These are phyloP conservation scores for Ditula angustiorana DNA, from an alignment of 2,888 invertebrate genomes.

Conservation along the genomic window DNA sequence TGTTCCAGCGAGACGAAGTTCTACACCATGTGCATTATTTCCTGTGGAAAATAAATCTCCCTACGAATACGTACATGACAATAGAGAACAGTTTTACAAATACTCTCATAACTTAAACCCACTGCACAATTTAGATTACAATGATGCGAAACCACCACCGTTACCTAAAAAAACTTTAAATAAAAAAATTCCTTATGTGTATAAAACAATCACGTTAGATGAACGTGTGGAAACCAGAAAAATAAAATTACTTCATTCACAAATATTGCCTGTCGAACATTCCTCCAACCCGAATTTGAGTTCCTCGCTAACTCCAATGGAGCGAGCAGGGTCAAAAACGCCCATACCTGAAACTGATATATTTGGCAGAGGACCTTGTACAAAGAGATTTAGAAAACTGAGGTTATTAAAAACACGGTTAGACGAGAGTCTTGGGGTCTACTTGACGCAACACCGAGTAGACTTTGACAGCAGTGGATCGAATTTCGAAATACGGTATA, in stretches of 20 bases:
- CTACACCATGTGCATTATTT: slow-evolving; percentile 79
- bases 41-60: slow-evolving; percentile 69
- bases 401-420: slow-evolving; percentile 88
- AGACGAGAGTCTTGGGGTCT: slow-evolving; percentile 89
- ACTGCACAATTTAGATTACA: slow-evolving; percentile 61
- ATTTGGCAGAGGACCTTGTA: slow-evolving; percentile 85
- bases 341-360: slow-evolving; percentile 69
- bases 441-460: slow-evolving; percentile 88
- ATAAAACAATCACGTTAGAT: slow-evolving; percentile 79
- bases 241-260: slow-evolving; percentile 79
- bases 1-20: slow-evolving; percentile 75
- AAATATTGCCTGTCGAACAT: slow-evolving; percentile 70
- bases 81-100: slow-evolving; percentile 56
- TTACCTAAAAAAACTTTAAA: slow-evolving; percentile 78
- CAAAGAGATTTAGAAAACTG: slow-evolving; percentile 87
- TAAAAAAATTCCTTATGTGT: slow-evolving; percentile 74
- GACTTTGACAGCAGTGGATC: slow-evolving; percentile 80
- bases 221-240: slow-evolving; percentile 82
- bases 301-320: slow-evolving; percentile 58
- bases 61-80: slow-evolving; percentile 68
- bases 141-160: slow-evolving; percentile 76
- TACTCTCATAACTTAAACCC: slow-evolving; percentile 48
- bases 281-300: slow-evolving; percentile 64
- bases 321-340: slow-evolving; percentile 63
- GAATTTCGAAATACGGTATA: slow-evolving; percentile 86